These are phyloP conservation scores for Lacerta viridis DNA, from an alignment of 2,797 vertebrate genomes.

Conservation along the genomic window DNA sequence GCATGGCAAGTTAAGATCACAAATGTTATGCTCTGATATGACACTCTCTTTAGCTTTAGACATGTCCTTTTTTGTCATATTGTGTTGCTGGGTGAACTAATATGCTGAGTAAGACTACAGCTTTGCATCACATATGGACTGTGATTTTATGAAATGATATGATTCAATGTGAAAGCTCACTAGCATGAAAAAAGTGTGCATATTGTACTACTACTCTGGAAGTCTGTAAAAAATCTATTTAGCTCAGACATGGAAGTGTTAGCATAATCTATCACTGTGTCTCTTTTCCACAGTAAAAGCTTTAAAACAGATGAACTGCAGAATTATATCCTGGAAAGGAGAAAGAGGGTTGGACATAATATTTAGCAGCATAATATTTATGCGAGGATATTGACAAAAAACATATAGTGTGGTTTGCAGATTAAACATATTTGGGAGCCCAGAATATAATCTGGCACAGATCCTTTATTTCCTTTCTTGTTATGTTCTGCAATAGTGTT, in stretches of 20 bases:
- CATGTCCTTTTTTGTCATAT: neutral
- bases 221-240: neutral
- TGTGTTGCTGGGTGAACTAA: neutral
- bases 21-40: neutral
- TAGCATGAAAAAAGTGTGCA: neutral
- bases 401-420: neutral
- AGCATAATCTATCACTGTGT: neutral
- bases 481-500: neutral
- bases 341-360: neutral
- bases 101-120: neutral
- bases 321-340: neutral
- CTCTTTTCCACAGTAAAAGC: neutral
- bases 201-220: neutral
- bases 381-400: neutral
- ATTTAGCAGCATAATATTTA: neutral
- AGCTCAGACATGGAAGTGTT: neutral
- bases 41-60: neutral
- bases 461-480: neutral
- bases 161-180: neutral
- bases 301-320: neutral
- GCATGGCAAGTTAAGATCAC: neutral
- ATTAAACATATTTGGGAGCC: neutral
- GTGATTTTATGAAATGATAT: neutral
- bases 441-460: neutral
- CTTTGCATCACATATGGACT: neutral